A percentile compares a stretch with the other conserved stretches of the same genome.
Conservation (phyloP, 2,113 vertebrate genomes). For the Onychostoma macrolepis region DNA sequence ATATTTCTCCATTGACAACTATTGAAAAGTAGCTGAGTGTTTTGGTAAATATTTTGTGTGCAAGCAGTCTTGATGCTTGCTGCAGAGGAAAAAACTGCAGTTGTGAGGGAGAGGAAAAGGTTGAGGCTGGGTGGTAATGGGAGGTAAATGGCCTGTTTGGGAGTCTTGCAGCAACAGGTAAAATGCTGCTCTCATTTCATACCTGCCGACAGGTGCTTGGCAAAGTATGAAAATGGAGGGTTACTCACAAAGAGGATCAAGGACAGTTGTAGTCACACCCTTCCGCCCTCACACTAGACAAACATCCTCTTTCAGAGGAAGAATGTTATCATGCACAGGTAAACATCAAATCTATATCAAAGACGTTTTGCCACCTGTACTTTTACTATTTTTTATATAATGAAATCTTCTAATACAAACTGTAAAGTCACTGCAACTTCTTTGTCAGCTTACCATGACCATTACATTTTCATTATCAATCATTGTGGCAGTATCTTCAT, state of each 20-base stretch:
- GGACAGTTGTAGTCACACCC: constrained; percentile 57
- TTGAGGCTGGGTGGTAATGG: background rate
- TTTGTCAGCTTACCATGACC: background rate
- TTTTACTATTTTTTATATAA: background rate
- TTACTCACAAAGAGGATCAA: constrained; percentile 69
- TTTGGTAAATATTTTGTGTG: background rate
- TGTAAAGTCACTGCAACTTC: background rate
- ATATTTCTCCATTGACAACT: background rate
- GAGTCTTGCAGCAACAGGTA: constrained; percentile 39
- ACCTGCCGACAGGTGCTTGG: constrained; percentile 78
- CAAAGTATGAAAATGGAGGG: constrained; percentile 59
- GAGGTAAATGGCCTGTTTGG: background rate
- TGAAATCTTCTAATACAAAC: background rate
- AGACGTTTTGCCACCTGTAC: background rate
- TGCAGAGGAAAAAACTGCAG: background rate
- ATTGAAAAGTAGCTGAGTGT: background rate
- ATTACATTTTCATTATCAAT: background rate
- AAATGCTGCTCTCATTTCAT: constrained; percentile 64
- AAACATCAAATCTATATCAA: background rate
- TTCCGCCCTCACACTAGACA: background rate
- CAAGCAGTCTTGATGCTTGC: background rate
- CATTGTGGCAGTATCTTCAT: background rate
- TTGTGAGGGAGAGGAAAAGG: background rate
- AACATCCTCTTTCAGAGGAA: constrained; percentile 2
- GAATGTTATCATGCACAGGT: constrained; percentile 15